Evolutionary conservation across 2,888 invertebrate genomes (phyloP).

Genomic region (Eilema depressum): DNA sequence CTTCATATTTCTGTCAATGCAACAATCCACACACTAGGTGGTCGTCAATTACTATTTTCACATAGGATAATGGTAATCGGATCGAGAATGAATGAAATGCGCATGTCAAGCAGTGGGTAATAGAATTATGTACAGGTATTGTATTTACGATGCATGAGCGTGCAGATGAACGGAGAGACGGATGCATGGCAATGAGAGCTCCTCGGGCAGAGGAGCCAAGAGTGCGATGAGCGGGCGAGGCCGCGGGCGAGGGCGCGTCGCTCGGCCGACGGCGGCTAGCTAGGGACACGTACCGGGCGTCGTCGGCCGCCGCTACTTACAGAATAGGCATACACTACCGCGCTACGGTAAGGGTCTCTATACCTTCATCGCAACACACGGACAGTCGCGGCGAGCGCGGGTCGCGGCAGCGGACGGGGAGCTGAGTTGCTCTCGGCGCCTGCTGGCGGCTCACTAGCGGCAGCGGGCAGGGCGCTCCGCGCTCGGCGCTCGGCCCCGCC

Average conservation of each 20-base stretch:
- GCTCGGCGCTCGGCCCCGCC: constrained; percentile 27
- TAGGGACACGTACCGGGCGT: constrained; percentile 72
- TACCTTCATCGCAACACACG: constrained; percentile 85
- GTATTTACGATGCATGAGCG: constrained; percentile 35
- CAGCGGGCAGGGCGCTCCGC: constrained; percentile 32
- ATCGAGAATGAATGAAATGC: constrained; percentile 2
- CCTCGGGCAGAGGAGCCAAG: constrained; percentile 33
- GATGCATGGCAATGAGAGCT: constrained; percentile 36
- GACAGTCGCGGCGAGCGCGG: constrained; percentile 51
- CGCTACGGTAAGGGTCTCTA: constrained; percentile 74
- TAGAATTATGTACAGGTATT: constrained; percentile 18
- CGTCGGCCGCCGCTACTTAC: constrained; percentile 74
- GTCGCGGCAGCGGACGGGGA: constrained; percentile 53
- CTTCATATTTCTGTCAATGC: not conserved
- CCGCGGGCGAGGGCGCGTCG: constrained; percentile 48
- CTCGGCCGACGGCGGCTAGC: constrained; percentile 59
- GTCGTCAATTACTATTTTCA: not conserved
- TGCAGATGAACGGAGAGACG: constrained; percentile 36
- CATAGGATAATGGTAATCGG: not conserved
- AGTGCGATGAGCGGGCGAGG: constrained; percentile 50
- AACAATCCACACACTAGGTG: not conserved
- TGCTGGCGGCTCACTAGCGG: constrained; percentile 59
- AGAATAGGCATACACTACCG: constrained; percentile 78
- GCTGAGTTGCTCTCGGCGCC: constrained; percentile 58
- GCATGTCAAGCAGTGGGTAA: constrained; percentile 6